These are phyloP conservation scores for Drosophila paranaensis DNA, from an alignment of 2,888 invertebrate species.

Conservation along the genomic window DNA sequence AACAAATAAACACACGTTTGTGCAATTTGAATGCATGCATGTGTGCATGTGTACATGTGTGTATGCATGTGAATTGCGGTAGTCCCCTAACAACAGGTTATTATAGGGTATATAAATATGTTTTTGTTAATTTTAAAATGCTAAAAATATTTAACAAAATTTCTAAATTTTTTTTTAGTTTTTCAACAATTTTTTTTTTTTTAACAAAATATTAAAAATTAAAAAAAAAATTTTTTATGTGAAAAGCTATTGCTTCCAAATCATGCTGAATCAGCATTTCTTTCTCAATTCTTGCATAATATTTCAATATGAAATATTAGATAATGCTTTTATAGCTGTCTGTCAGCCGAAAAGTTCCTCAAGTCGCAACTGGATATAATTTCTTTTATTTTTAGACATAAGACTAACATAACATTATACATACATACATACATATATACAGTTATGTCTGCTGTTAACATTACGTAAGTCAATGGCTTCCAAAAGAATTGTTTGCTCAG, in stretches of 20 bases:
- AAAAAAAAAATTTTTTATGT: background rate
- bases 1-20: background rate
- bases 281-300: background rate
- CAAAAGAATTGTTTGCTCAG: background rate
- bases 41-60: background rate
- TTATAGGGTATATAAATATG: background rate
- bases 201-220: too few species aligned
- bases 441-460: background rate
- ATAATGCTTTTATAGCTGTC: conserved; percentile 1
- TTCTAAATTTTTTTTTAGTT: too few species aligned
- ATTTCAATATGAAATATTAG: conserved; percentile 1
- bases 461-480: conserved; percentile 11
- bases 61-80: conserved; percentile 4
- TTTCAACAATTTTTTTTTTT: too few species aligned
- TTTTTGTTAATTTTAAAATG: too few species aligned
- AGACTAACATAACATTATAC: background rate
- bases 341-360: background rate
- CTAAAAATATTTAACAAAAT: too few species aligned
- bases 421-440: background rate
- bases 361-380: background rate
- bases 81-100: conserved; percentile 9
- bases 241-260: background rate
- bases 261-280: background rate
- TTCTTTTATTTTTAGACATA: conserved; percentile 3
- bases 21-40: background rate